Evolutionary conservation across 2,113 vertebrate genomes (phyloP).

Genomic region (Fukomys damarensis): DNA sequence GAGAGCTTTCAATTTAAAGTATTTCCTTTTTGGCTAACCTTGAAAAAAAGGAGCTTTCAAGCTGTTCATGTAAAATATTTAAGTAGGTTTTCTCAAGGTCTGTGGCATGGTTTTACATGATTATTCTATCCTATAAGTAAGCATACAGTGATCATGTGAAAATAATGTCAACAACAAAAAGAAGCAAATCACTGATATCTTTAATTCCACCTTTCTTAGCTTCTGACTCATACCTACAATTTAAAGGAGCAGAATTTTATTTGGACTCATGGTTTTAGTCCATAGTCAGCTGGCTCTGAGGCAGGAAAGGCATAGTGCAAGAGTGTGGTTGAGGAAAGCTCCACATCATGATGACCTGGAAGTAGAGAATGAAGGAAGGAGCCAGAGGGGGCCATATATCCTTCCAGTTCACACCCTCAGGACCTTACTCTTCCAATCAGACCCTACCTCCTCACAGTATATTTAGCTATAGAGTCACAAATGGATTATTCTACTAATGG

Average conservation of each 20-base stretch:
- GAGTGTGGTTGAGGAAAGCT: not conserved
- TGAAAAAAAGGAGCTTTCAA: not conserved
- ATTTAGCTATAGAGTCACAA: not conserved
- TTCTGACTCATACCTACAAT: not conserved
- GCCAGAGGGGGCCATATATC: not conserved
- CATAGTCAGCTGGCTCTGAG: not conserved
- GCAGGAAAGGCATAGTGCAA: not conserved
- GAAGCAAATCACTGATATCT: not conserved
- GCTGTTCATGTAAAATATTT: not conserved
- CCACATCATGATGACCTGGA: not conserved
- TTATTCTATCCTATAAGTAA: not conserved
- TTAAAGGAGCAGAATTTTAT: not conserved
- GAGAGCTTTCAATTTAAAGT: not conserved
- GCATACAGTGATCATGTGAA: not conserved
- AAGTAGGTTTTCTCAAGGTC: not conserved
- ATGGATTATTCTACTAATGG: not conserved
- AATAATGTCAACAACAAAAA: not conserved
- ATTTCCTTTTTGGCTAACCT: not conserved
- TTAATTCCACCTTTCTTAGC: not conserved
- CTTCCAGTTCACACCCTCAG: not conserved
- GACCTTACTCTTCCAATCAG: not conserved
- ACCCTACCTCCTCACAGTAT: not conserved
- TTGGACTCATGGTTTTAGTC: not conserved
- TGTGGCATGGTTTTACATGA: not conserved
- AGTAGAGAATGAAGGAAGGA: not conserved